These are phyloP conservation scores for Nothoprocta pentlandii DNA, from an alignment of 2,113 vertebrate species.

Conservation along the genomic window DNA sequence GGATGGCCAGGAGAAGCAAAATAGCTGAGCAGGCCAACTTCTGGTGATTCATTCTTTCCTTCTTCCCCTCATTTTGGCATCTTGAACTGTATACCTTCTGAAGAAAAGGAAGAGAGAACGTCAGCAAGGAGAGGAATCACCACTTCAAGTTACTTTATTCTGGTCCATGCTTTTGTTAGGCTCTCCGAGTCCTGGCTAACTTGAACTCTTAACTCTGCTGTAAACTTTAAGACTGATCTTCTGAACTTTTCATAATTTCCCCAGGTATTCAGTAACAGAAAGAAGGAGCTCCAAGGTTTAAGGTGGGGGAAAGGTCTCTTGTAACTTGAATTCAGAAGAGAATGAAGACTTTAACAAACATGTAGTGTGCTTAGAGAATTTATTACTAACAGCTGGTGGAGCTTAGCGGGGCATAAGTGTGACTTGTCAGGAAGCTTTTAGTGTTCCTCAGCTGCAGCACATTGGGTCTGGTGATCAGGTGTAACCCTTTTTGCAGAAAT, in stretches of 20 bases:
- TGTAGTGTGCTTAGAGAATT: neutral
- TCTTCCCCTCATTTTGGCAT: neutral
- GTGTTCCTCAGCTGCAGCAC: neutral
- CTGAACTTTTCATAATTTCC: neutral
- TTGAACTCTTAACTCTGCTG: neutral
- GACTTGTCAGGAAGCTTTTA: neutral
- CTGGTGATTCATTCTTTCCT: neutral
- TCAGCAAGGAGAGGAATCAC: neutral
- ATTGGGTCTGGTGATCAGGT: neutral
- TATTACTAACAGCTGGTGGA: neutral
- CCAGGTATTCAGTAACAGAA: neutral
- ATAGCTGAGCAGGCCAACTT: neutral
- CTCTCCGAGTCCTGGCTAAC: neutral
- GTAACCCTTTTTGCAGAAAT: neutral
- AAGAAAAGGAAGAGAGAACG: neutral
- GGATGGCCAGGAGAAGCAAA: neutral
- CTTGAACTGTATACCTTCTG: neutral
- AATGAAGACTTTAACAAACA: neutral
- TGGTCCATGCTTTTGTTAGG: neutral
- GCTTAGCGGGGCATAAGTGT: neutral
- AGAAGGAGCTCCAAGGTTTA: neutral
- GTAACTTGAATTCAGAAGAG: neutral
- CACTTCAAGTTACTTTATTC: neutral
- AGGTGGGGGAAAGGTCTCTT: fast-evolving
- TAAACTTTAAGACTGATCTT: neutral